These are phyloP conservation scores for Gasterosteus nipponicus DNA, from an alignment of 2,113 vertebrate genomes.

Conservation along the genomic window DNA sequence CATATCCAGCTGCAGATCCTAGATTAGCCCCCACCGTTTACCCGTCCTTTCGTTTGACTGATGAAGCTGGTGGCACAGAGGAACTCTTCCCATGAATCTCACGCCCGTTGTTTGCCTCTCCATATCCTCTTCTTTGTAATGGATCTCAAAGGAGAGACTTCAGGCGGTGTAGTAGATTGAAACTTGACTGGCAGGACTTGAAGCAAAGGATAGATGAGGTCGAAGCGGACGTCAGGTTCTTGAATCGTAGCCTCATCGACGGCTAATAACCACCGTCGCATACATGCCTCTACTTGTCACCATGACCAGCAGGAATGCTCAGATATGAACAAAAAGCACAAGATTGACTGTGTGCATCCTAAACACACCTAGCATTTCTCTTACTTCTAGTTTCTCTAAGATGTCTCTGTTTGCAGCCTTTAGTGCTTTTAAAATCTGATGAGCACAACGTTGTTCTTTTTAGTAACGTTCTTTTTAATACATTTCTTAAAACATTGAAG, in stretches of 20 bases:
- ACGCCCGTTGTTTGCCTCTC: slow-evolving; percentile 18
- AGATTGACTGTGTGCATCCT: neutral
- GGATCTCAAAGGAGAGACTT: neutral
- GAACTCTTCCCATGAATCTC: neutral
- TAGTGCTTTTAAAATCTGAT: neutral
- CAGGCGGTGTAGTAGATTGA: neutral
- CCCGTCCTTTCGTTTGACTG: slow-evolving; percentile 53
- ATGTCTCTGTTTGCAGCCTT: neutral
- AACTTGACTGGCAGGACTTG: neutral
- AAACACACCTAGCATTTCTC: neutral
- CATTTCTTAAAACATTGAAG: neutral
- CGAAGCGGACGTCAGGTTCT: slow-evolving; percentile 1
- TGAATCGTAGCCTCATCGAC: neutral
- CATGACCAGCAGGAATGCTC: slow-evolving; percentile 12
- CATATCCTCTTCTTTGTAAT: neutral
- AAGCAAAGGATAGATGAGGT: neutral
- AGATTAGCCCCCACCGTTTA: slow-evolving; percentile 56
- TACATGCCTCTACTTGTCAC: slow-evolving; percentile 25
- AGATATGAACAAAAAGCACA: slow-evolving; percentile 8
- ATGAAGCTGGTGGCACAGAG: slow-evolving; percentile 27
- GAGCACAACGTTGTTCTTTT: neutral
- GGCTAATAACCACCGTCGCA: slow-evolving; percentile 2
- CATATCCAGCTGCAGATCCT: slow-evolving; percentile 16
- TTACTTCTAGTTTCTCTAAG: neutral
- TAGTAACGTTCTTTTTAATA: no score